Base-by-base conservation (phyloP, 2,113 vertebrate species). In the Rhinolophus ferrumequinum region DNA sequence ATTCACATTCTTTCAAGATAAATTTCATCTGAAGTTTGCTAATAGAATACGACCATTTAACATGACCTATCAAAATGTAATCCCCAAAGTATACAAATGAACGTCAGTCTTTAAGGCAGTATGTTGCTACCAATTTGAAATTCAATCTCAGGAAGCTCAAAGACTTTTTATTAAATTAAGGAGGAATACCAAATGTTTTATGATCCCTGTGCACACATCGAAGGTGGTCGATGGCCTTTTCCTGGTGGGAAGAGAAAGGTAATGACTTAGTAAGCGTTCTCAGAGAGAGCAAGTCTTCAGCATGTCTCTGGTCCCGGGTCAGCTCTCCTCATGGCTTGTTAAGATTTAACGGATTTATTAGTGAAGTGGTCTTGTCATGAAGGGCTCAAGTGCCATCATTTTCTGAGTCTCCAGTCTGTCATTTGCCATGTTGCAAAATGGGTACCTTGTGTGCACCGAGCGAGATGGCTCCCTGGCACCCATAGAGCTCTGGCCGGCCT, bases 1-100 rank as follows among this genome's bases (percentile, higher is more conserved):
- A 44, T 83, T 92, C 69, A 89, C 26, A 50, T 5, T n/a, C 38
- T 86, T 96, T 60, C 94, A 93, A 89, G 56, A 73, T 88, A 73
- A 88, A 91, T 56, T 91, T 73, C 50, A 58, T 26, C 12, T 28
- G 26, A 70, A 66, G 35, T 83, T 91, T 94, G 52, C 35, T 67
- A 62, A 56, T 52, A 73, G 56, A 94, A 96, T 86, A 80, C 11
- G 88, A 8, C 8, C 18, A 35, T 38, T 85, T 73, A 88, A 62
- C 28, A 66, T 13, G 24, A 82, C 5, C 12, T 76, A 41, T 58
- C 62, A 67, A 91, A 22, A 81, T 52, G 22, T 6, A 67, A 11
- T 52, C 66, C 81, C 54, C 35, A n/a, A 91, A 77, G 56, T 44
- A 64, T 50, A 50, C 16, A 93, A 50, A 70, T 54, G 81, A 80